Evolutionary conservation across 2,113 vertebrate species (phyloP).

Genomic region (Leptodactylus fuscus): DNA sequence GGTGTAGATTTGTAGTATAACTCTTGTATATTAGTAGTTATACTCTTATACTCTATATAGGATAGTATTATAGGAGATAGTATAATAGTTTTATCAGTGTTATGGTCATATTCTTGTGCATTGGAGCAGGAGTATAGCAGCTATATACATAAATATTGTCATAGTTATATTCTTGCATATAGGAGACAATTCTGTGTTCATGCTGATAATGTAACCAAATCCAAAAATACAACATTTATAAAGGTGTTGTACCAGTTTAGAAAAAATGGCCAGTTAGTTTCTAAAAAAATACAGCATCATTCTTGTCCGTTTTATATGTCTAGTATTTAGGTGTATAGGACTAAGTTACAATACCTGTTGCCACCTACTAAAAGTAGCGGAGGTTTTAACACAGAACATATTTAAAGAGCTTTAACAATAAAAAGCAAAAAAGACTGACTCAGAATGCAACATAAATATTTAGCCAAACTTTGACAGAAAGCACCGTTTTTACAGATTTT

Average conservation of each 20-base stretch:
- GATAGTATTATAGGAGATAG: neutral
- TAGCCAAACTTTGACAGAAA: neutral
- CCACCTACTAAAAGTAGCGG: neutral
- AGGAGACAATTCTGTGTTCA: neutral
- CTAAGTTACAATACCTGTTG: neutral
- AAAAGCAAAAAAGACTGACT: neutral
- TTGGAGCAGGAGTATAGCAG: slow-evolving; percentile 2
- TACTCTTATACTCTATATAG: neutral
- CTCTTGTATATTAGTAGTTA: no score
- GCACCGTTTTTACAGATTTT: neutral
- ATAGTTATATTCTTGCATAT: neutral
- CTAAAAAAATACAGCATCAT: no score
- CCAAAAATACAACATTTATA: no score
- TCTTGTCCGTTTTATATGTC: neutral
- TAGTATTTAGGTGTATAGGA: neutral
- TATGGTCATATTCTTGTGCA: neutral
- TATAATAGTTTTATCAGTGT: neutral
- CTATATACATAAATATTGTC: neutral
- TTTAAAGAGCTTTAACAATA: neutral
- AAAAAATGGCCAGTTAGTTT: no score
- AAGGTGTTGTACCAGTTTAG: no score
- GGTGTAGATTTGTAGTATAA: no score
- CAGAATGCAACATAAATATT: neutral
- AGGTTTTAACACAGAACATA: neutral
- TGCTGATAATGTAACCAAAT: no score